Percentiles rank a stretch among this genome's conserved stretches.
phyloP scores from a whole-genome alignment of 2,797 vertebrate species.

The Limnodromus scolopaceus region DNA sequence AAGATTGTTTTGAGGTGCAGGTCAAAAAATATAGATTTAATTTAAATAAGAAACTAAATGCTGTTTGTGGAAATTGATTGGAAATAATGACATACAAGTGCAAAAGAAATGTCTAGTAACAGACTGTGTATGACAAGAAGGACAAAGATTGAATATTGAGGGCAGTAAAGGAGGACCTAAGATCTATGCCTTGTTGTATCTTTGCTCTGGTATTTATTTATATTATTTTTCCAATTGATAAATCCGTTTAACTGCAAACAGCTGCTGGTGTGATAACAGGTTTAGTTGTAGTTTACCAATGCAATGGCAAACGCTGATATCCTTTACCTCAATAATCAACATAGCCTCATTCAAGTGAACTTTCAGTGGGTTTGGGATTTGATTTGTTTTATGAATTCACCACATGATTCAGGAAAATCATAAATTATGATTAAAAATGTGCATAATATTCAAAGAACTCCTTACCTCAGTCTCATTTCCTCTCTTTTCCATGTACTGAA shows the following conservation, averaged over 20 bases:
- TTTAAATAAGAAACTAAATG: neutral
- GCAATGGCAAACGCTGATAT: neutral
- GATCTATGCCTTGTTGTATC: neutral
- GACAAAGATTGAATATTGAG: neutral
- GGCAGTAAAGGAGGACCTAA: neutral
- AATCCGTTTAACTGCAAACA: conserved; percentile 7
- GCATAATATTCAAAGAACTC: neutral
- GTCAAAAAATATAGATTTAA: neutral
- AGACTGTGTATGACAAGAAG: neutral
- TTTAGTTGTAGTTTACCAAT: neutral
- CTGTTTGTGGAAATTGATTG: neutral
- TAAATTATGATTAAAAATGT: neutral
- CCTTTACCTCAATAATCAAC: neutral
- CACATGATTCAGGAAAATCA: neutral
- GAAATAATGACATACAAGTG: neutral
- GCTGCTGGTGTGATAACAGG: neutral
- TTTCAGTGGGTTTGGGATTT: neutral
- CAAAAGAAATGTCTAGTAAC: neutral
- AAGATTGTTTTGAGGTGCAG: neutral
- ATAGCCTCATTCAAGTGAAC: neutral
- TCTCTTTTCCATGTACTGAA: neutral
- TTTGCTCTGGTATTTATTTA: conserved; percentile 5
- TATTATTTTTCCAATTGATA: conserved; percentile 1
- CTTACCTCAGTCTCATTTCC: neutral
- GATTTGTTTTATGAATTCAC: neutral